Base-by-base conservation (phyloP, 2,113 vertebrate genomes). In the Probosciger aterrimus region DNA sequence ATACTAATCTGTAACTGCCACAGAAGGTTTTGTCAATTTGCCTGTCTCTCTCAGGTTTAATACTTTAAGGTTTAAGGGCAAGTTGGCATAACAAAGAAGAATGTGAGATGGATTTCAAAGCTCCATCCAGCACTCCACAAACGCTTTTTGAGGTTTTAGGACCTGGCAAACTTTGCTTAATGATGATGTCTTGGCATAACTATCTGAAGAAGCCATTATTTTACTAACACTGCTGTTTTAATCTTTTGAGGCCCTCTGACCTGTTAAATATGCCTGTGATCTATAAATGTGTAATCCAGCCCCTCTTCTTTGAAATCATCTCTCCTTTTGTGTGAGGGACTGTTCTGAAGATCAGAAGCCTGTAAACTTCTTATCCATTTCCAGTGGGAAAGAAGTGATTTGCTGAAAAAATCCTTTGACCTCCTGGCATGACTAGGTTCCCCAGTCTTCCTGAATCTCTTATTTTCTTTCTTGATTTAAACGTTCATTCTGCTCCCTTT, bases 181-280 rank as follows among this genome's bases (percentile, higher is more conserved):
- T 60, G 86, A 67, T 81, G 90, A 71, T 68, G 39, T 81, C 88
- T 86, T 95, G 88, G 74, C 77, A 60, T 79, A 92, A 75, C 79
- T 93, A 71, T 94, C 75, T 31, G 4, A 90, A 88, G 82, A 90
- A 93, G 76, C 68, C 14, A 6, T 94, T 95, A 35, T 92, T 93
- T 69, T 81, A 52, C 71, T 90, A 44, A 88, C 88, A 88, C 18
- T 52, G 64, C 13, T 80, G 69, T 88, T 93, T 90, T 88, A 92
- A 95, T 97, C 92, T 96, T 93, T 44, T 81, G 81, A 92, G 79
- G 87, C 88, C 79, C 30, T 95, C 68, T 95, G 95, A 92, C 88
- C 92, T 93, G 47, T 88, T 96, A 93, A 95, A 96, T 90, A 71
- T 74, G 71, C 63, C 87, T 96, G 71, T 94, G 90, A 92, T 93